phyloP scores from a whole-genome alignment of 2,888 invertebrate species.

The Limnephilus marmoratus region DNA sequence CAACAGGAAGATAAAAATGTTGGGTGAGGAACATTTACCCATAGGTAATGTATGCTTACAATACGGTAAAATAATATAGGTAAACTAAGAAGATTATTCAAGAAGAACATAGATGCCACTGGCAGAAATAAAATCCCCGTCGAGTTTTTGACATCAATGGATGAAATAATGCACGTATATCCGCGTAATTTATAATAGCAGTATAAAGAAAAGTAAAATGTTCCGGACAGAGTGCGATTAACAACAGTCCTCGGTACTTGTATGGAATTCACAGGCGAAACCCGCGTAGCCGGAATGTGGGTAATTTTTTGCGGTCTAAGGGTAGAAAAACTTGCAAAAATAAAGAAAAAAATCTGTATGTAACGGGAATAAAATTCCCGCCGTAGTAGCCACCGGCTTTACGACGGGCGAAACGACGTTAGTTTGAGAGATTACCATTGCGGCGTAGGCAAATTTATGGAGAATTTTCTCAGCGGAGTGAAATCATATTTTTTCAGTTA shows the following conservation, averaged over 20 bases:
- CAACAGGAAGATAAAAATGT: too few species aligned
- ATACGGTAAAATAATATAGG: too few species aligned
- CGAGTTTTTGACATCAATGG: not conserved
- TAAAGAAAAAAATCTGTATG: conserved; percentile 14
- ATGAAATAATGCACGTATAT: not conserved
- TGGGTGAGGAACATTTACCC: too few species aligned
- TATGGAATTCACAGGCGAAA: not conserved
- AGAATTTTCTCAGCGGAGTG: conserved; percentile 2
- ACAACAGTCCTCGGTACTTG: not conserved
- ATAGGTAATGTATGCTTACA: too few species aligned
- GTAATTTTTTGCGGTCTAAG: conserved; percentile 2
- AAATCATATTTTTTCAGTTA: conserved; percentile 25
- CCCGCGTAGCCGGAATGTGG: not conserved
- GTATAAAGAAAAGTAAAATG: not conserved
- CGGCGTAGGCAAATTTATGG: conserved; percentile 37
- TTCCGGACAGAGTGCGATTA: not conserved
- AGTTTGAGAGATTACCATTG: conserved; percentile 31
- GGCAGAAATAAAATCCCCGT: not conserved
- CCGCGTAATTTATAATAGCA: not conserved
- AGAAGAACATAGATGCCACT: not conserved
- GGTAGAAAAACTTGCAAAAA: not conserved
- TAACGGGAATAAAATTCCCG: conserved; percentile 30
- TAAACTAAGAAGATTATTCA: not conserved
- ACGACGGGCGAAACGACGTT: conserved; percentile 7
- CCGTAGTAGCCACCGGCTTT: not conserved